These are phyloP conservation scores for Athalia rosae DNA, from an alignment of 2,888 invertebrate species.

Conservation along the genomic window DNA sequence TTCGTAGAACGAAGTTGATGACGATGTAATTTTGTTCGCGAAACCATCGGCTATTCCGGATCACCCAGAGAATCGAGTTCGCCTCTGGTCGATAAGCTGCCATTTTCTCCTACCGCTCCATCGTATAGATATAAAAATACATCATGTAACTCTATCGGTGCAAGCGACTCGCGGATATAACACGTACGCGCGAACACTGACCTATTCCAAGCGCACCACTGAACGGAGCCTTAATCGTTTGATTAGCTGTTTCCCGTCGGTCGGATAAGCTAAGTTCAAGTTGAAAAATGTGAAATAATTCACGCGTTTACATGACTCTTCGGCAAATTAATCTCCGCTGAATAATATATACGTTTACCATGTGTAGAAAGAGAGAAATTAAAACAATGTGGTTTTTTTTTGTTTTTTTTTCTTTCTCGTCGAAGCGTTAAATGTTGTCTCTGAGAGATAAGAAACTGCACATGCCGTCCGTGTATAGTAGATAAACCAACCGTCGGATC, in stretches of 20 bases:
- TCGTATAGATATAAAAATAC: background rate
- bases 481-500: background rate
- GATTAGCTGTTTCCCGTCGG: conserved; percentile 39
- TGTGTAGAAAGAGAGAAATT: background rate
- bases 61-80: conserved; percentile 3
- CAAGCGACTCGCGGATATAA: conserved; percentile 15
- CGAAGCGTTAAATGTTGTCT: background rate
- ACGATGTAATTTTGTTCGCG: too few relatives aligned
- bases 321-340: conserved; percentile 16
- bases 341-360: conserved; percentile 12
- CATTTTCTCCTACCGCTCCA: conserved; percentile 22
- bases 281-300: conserved; percentile 37
- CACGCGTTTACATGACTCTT: background rate
- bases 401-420: too few relatives aligned
- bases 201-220: conserved; percentile 22
- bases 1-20: too few relatives aligned
- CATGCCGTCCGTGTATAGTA: background rate
- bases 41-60: background rate
- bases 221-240: conserved; percentile 34
- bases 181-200: conserved; percentile 26
- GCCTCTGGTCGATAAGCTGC: conserved; percentile 24
- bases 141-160: background rate
- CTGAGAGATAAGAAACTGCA: background rate
- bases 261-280: conserved; percentile 39
- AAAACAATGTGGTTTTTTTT: background rate